Conservation (phyloP, 2,888 invertebrate species). For the Sinentomon sp. region DNA sequence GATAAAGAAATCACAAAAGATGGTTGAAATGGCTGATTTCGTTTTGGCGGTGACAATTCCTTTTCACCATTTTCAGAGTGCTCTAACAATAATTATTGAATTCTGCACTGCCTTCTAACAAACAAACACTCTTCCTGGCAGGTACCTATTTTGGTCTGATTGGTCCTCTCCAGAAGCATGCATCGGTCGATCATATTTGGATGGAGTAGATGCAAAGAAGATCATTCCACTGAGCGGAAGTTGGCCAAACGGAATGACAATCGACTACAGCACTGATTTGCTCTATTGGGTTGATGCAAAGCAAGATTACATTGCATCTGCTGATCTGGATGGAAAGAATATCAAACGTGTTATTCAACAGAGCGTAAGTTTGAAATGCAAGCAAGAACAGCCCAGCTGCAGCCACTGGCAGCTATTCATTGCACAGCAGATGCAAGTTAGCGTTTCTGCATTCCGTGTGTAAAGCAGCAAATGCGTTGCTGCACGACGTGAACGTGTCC, state of each 20-base stretch:
- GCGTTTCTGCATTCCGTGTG: too few species aligned
- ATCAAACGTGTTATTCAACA: constrained; percentile 36
- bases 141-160: constrained; percentile 58
- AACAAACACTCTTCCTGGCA: constrained; percentile 16
- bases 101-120: too few species aligned
- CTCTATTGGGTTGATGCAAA: constrained; percentile 71
- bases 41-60: too few species aligned
- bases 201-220: constrained; percentile 37
- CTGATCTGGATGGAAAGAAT: constrained; percentile 36
- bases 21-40: too few species aligned
- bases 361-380: constrained; percentile 20
- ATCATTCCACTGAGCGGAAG: constrained; percentile 26
- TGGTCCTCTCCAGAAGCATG: constrained; percentile 52
- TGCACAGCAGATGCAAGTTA: too few species aligned
- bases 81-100: too few species aligned
- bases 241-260: constrained; percentile 66
- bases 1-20: too few species aligned
- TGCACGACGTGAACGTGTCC: too few species aligned
- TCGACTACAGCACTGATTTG: constrained; percentile 49
- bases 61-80: too few species aligned
- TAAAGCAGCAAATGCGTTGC: too few species aligned
- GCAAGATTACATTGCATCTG: constrained; percentile 48
- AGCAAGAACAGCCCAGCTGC: too few species aligned
- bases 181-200: constrained; percentile 47
- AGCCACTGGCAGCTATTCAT: too few species aligned